Evolutionary conservation across 2,888 invertebrate species (phyloP).

Genomic region (Chirona hameri): DNA sequence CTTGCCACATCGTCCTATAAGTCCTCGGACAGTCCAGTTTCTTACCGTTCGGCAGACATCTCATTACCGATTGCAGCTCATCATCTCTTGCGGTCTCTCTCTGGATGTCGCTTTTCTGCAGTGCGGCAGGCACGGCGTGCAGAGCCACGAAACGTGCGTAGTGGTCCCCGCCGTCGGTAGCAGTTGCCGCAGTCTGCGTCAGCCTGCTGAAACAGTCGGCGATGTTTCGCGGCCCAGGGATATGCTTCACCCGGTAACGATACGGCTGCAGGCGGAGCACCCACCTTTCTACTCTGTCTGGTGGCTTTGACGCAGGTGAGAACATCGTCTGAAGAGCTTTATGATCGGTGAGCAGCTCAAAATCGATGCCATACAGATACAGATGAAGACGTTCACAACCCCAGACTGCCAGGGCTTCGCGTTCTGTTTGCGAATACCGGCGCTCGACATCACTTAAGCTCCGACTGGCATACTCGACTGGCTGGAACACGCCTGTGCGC

Average conservation of each 20-base stretch:
- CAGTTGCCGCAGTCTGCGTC: no score
- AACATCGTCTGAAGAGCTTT: background rate
- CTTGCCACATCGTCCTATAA: background rate
- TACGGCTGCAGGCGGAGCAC: background rate
- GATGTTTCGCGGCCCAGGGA: no score
- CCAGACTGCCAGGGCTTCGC: background rate
- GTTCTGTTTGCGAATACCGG: background rate
- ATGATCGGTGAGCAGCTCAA: background rate
- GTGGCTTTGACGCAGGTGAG: background rate
- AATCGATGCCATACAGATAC: background rate
- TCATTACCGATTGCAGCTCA: background rate
- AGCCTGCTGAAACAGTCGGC: no score
- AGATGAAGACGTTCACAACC: background rate
- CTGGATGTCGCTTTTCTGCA: background rate
- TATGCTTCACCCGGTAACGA: no score
- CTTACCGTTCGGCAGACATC: background rate
- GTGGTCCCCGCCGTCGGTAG: background rate
- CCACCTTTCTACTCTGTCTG: background rate
- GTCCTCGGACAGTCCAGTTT: background rate
- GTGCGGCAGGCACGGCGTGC: background rate
- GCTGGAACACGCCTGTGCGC: no score
- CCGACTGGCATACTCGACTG: no score
- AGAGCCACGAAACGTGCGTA: background rate
- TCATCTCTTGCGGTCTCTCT: background rate
- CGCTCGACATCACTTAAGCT: background rate